These are phyloP conservation scores for Antheraea pernyi DNA, from an alignment of 1,140 invertebrate species.

Conservation along the genomic window DNA sequence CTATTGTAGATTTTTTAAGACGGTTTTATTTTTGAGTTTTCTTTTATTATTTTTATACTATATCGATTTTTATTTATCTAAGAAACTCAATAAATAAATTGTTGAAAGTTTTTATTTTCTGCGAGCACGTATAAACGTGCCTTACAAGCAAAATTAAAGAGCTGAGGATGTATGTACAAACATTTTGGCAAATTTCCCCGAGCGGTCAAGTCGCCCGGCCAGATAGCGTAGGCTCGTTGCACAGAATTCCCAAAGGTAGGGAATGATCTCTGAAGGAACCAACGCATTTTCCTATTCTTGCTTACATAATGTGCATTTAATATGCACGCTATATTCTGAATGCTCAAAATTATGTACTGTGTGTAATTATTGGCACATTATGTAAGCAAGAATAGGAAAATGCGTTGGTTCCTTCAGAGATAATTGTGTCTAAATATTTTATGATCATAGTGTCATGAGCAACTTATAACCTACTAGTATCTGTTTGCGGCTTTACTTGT, in stretches of 20 bases:
- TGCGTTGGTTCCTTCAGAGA: too few species aligned
- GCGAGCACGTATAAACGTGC: background rate
- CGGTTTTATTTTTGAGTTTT: too few species aligned
- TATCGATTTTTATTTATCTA: too few species aligned
- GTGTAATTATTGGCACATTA: constrained; percentile 1
- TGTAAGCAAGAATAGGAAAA: too few species aligned
- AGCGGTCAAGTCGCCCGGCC: constrained; percentile 20
- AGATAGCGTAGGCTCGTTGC: constrained; percentile 29
- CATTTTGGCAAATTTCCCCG: constrained; percentile 40
- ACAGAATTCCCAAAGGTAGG: constrained; percentile 28
- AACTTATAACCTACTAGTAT: too few species aligned
- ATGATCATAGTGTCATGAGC: too few species aligned
- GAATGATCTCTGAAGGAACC: constrained; percentile 23
- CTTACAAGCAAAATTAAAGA: constrained; percentile 29
- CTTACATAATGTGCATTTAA: background rate
- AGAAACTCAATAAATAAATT: background rate
- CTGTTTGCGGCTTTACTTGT: too few species aligned
- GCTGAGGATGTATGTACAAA: constrained; percentile 30
- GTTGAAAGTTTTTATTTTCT: background rate
- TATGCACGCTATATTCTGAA: background rate
- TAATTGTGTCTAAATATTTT: too few species aligned
- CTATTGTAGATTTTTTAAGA: too few species aligned
- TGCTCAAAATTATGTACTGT: constrained; percentile 14
- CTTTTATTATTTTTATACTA: too few species aligned
- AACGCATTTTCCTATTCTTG: too few species aligned